phyloP scores from a whole-genome alignment of 2,113 vertebrate genomes.

The Lamprotornis superbus region DNA sequence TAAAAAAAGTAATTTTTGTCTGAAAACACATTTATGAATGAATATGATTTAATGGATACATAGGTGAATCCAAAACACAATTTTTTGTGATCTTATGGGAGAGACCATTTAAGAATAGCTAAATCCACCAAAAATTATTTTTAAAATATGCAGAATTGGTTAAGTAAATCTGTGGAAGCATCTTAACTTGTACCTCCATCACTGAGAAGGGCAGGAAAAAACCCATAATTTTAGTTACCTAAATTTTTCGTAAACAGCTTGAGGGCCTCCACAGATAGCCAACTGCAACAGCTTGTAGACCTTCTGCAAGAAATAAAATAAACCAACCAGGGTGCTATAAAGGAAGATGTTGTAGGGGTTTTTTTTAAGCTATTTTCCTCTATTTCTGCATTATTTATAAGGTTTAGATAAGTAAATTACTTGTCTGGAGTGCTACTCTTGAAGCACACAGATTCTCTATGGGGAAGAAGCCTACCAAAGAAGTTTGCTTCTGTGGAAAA shows the following conservation, averaged over 20 bases:
- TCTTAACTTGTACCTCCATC: neutral
- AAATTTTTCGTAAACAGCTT: conserved; percentile 25
- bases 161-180: neutral
- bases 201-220: neutral
- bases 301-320: conserved; percentile 61
- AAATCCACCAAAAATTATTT: neutral
- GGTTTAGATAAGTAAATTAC: conserved; percentile 70
- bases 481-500: conserved; percentile 58
- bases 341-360: neutral
- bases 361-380: neutral
- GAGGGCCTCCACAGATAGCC: neutral
- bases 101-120: neutral
- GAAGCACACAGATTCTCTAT: conserved; percentile 44
- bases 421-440: conserved; percentile 58
- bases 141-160: neutral
- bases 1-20: neutral
- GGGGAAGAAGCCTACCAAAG: conserved; percentile 50
- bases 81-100: neutral
- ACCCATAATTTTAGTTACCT: neutral
- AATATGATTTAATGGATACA: neutral
- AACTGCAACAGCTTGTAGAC: conserved; percentile 42
- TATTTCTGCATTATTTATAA: conserved; percentile 63
- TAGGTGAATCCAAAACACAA: neutral
- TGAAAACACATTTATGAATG: neutral
- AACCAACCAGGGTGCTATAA: conserved; percentile 40